These are phyloP conservation scores for Scomber japonicus DNA, from an alignment of 2,113 vertebrate species.

Conservation along the genomic window DNA sequence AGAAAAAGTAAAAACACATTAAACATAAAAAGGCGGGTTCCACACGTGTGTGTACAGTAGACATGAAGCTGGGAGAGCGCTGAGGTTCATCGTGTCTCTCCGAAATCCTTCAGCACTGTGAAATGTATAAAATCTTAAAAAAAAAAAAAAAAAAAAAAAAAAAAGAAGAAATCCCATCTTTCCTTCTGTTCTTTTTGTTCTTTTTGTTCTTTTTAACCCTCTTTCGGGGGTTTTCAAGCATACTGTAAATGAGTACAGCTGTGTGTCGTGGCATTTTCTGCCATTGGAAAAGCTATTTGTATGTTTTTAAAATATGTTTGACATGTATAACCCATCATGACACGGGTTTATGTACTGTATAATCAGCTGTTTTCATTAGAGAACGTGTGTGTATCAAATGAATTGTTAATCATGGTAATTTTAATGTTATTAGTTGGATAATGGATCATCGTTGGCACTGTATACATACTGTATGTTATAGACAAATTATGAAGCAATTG, in stretches of 20 bases:
- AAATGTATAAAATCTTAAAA: conserved; percentile 6
- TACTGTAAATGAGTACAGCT: conserved; percentile 62
- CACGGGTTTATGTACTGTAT: conserved; percentile 79
- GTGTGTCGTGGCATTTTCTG: conserved; percentile 70
- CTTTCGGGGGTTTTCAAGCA: conserved; percentile 20
- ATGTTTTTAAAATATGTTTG: conserved; percentile 57
- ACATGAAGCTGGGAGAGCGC: conserved; percentile 26
- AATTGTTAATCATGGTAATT: conserved; percentile 81
- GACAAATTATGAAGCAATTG: conserved; percentile 53
- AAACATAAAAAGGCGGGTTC: neutral
- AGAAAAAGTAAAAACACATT: neutral
- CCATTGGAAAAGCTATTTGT: conserved; percentile 61
- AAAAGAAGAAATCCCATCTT: conserved; percentile 17
- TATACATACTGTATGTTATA: conserved; percentile 75
- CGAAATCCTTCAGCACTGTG: conserved; percentile 67
- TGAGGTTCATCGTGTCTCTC: conserved; percentile 39
- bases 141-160: no score
- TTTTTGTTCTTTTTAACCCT: neutral
- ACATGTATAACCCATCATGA: conserved; percentile 72
- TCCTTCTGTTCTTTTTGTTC: neutral
- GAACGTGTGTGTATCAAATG: conserved; percentile 84
- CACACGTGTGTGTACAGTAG: no score
- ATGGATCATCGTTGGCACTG: conserved; percentile 81
- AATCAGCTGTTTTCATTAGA: conserved; percentile 83
- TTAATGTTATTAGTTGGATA: conserved; percentile 81